Evolutionary conservation across 2,797 vertebrate species (phyloP), one percentile per base, ranked within the genome.

Genomic region (Yasuhikotakia modesta): DNA sequence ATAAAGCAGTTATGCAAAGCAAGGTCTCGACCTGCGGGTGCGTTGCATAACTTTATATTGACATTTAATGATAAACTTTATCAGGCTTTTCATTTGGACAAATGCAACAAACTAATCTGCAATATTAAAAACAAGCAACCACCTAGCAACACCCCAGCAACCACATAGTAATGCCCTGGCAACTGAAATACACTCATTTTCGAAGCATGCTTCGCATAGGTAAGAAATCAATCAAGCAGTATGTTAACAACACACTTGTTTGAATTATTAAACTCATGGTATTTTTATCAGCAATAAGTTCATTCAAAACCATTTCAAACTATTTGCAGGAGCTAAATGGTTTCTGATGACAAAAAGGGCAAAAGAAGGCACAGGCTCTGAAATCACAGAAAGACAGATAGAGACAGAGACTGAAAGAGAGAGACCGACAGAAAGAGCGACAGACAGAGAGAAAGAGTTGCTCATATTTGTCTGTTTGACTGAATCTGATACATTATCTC

Each of bases 401-500:
- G n/a, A n/a, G n/a, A n/a, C n/a, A 73, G 19, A 73, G 11, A 14
- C 2, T 24, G 19, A 64, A 19, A 55, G 61, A 43, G 0, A 43
- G 39, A 74, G 8, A 73, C 12, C 61, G 11, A 8, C 1, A 43
- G 21, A 52, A 63, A 27, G 39, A 35, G 4, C n/a, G n/a, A n/a
- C n/a, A n/a, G 72, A 35, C 8, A 32, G 32, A 35, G 4, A 35
- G 1, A 35, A 1, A 39, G 39, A 43, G 58, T 50, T 61, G 70
- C 64, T 76, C 39, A 76, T 67, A 52, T 43, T 46, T 57, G 27
- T 17, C 60, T 19, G 60, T 17, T 17, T 7, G 19, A 46, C 64
- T 58, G 24, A 67, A 58, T 58, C 52, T 21, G 52, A 67, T 58
- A 55, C 11, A 55, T 55, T 66, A 66, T 75, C 48, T 75, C 17